Evolutionary conservation across 1,140 invertebrate genomes (phyloP), one percentile per base, ranked within the genome.

Genomic region (Tribolium castaneum): DNA sequence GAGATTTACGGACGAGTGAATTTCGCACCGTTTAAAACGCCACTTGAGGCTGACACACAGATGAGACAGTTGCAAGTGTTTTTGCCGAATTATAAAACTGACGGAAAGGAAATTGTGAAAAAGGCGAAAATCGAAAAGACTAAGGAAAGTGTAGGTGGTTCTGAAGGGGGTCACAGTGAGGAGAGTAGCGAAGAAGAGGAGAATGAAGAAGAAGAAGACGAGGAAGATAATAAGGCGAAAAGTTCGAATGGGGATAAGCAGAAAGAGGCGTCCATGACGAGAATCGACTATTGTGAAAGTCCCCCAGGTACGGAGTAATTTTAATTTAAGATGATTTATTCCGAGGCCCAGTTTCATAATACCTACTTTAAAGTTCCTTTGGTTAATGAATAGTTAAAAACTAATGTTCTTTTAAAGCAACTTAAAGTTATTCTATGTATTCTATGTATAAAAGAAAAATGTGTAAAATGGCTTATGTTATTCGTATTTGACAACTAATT

Each of bases 1-100:
- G 87, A 90, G 45, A 91, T 91, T 76, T 96, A 94, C 87, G 95
- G 95, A 1, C 88, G 88, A 70, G 97, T 97, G 84, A 89, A 92
- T 30, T 96, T 95, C 86, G 93, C 95, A 1, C 90, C 92, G 0
- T 91, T 91, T 75, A 92, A 92, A 82, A 92, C 92, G 12, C 90
- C 89, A 4, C 94, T 93, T 83, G 91, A 95, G 83, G 92, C 93
- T 0, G 84, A 86, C 0, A 90, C 91, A 56, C 89, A 94, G 83
- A 87, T 88, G 1, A 89, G 90, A 81, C 93, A 94, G 83, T 87
- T 95, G 51, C 90, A 91, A 84, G 84, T 92, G 62, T 90, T 95
- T 88, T 87, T 95, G 78, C 92, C 92, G 0, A 87, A 87, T 72
- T 91, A 90, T 75, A 88, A 30, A 14, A 35, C 39, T 66, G 10